These are phyloP conservation scores for Salvelinus fontinalis DNA, from an alignment of 2,113 vertebrate genomes.

Conservation along the genomic window DNA sequence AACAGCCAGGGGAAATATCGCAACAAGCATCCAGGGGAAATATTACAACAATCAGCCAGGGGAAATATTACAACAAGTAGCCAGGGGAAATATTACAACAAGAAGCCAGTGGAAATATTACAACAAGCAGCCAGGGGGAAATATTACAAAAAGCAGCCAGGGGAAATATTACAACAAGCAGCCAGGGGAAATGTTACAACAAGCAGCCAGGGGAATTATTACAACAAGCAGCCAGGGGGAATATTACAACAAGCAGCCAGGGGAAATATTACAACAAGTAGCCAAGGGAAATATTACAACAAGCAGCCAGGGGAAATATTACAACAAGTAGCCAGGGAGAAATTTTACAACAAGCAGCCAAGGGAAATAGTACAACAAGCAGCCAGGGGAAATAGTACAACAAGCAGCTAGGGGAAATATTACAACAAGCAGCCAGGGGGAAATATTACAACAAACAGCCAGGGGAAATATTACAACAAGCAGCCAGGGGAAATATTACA, in stretches of 20 bases:
- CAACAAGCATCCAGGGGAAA: background rate
- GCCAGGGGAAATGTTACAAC: background rate
- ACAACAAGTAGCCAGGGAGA: no score
- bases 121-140: background rate
- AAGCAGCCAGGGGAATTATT: background rate
- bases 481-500: background rate
- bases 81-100: background rate
- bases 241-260: no score
- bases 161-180: background rate
- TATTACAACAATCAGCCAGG: background rate
- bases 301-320: background rate
- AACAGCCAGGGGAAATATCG: background rate
- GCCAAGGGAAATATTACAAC: background rate
- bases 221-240: no score
- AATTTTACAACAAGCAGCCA: no score
- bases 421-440: background rate
- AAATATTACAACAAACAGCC: no score
- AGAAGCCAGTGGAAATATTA: background rate
- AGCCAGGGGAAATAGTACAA: background rate
- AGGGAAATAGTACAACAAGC: background rate
- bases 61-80: background rate
- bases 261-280: background rate
- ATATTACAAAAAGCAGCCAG: background rate
- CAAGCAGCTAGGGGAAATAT: background rate
- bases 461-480: background rate